phyloP scores from a whole-genome alignment of 2,797 vertebrate species.

The Calcarius lapponicus region DNA sequence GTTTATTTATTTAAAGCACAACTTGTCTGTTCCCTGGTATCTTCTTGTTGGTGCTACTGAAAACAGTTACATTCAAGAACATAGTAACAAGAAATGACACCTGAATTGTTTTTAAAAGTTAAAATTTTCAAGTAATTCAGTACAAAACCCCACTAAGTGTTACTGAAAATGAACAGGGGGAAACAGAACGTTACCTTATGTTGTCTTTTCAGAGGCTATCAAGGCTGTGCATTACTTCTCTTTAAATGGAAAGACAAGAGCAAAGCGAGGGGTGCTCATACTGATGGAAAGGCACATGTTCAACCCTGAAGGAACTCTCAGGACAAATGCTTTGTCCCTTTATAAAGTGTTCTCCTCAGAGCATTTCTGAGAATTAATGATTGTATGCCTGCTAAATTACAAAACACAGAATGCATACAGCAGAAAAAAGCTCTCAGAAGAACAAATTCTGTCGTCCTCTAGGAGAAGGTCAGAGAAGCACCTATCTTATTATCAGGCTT shows the following conservation, averaged over 20 bases:
- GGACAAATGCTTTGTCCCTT: not conserved
- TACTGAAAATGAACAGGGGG: not conserved
- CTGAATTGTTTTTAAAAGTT: not conserved
- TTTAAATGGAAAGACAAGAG: not conserved
- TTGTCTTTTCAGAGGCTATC: not conserved
- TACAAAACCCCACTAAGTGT: not conserved
- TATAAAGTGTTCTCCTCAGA: not conserved
- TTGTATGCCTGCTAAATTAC: not conserved
- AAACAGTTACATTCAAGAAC: not conserved
- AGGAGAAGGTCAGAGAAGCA: not conserved
- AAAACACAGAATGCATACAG: not conserved
- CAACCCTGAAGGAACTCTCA: not conserved
- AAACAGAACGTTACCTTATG: not conserved
- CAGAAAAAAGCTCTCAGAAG: not conserved
- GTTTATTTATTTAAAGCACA: not conserved
- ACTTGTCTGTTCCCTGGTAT: not conserved
- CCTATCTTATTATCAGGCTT: not conserved
- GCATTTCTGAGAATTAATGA: not conserved
- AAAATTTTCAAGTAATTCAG: not conserved
- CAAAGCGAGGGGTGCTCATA: not conserved
- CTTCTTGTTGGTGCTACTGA: not conserved
- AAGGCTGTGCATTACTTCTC: not conserved
- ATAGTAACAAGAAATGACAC: not conserved
- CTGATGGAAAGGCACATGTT: not conserved
- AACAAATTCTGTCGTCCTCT: not conserved